A percentile compares a stretch with the other conserved stretches of the same genome.
Evolutionary conservation across 1,140 invertebrate species (phyloP).

Genomic region (Paraescarpia echinospica): DNA sequence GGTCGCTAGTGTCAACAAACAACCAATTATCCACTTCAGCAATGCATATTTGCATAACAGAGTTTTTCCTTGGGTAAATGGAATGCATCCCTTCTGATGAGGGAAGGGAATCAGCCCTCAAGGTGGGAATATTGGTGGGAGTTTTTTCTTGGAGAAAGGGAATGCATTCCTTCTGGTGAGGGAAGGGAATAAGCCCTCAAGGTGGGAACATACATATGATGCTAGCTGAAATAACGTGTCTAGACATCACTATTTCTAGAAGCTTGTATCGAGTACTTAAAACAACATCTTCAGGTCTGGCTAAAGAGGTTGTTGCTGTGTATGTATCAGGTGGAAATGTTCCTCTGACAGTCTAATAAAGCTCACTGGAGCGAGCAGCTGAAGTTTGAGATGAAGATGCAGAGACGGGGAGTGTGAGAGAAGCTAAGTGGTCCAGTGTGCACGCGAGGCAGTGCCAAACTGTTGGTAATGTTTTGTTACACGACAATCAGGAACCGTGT

Average conservation of each 20-base stretch:
- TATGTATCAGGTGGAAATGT: not conserved
- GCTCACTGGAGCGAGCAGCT: too few species aligned
- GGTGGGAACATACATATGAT: not conserved
- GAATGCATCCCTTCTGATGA: not conserved
- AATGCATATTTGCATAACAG: conserved; percentile 1
- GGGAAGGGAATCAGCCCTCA: too few species aligned
- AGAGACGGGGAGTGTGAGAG: not conserved
- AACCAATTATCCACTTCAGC: not conserved
- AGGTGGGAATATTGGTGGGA: not conserved
- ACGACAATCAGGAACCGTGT: too few species aligned
- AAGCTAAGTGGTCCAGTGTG: not conserved
- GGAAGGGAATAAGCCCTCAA: not conserved
- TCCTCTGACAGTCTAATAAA: not conserved
- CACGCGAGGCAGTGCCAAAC: too few species aligned
- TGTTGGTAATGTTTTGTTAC: too few species aligned
- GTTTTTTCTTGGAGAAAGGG: not conserved
- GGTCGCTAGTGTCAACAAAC: not conserved
- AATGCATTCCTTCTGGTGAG: not conserved
- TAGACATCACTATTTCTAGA: not conserved
- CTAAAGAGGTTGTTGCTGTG: not conserved
- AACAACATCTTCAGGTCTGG: not conserved
- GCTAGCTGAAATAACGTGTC: not conserved
- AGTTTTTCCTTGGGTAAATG: not conserved
- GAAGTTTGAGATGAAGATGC: too few species aligned
- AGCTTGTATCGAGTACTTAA: not conserved